Evolutionary conservation across 2,888 invertebrate species (phyloP).

Genomic region (Cryptocheilus praepositus): DNA sequence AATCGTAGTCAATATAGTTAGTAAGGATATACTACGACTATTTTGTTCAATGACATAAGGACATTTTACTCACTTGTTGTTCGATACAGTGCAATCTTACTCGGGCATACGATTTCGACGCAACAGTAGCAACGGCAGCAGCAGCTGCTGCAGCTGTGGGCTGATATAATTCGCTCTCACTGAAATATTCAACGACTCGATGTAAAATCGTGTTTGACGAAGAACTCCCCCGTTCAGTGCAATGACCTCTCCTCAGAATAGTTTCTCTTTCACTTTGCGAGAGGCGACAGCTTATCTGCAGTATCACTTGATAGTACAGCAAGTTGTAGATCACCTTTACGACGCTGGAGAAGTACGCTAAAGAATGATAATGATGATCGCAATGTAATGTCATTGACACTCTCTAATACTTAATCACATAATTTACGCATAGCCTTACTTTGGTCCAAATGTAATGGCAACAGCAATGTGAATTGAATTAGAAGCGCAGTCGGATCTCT

Average conservation of each 20-base stretch:
- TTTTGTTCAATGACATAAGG: too few species aligned
- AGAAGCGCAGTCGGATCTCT: conserved; percentile 91
- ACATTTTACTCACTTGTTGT: conserved; percentile 52
- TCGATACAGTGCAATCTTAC: conserved; percentile 46
- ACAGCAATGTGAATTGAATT: conserved; percentile 89
- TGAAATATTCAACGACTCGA: conserved; percentile 64
- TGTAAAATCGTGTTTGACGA: conserved; percentile 62
- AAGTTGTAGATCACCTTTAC: conserved; percentile 93
- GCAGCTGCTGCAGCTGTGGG: too few species aligned
- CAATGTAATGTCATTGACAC: too few species aligned
- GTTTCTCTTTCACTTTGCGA: conserved; percentile 79
- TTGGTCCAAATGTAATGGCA: conserved; percentile 90
- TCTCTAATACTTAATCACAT: too few species aligned
- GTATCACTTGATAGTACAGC: conserved; percentile 91
- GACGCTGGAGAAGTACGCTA: conserved; percentile 92
- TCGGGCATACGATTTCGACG: conserved; percentile 48
- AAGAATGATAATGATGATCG: background rate
- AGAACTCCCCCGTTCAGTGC: conserved; percentile 41
- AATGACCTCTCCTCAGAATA: conserved; percentile 61
- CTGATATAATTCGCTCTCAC: conserved; percentile 61
- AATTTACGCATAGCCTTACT: conserved; percentile 78
- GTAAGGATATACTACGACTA: too few species aligned
- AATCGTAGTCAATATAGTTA: background rate
- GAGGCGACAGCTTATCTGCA: conserved; percentile 84
- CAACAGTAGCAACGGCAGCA: conserved; percentile 16